Conservation (phyloP, 2,113 vertebrate species). For the Channa maculata region DNA sequence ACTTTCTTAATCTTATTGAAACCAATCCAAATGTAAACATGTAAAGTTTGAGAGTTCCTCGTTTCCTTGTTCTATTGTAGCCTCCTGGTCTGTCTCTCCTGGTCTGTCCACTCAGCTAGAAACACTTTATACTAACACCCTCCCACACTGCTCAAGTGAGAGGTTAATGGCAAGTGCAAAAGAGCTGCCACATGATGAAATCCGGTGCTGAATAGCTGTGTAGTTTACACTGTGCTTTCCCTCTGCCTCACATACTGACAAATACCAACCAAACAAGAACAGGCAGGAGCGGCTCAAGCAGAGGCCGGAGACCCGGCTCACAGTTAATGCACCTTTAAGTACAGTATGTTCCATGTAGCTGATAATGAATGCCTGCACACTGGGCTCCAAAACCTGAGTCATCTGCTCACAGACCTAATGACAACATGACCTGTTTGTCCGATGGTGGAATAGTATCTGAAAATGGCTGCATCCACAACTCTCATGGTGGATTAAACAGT, state of each 20-base stretch:
- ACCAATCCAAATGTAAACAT: not conserved
- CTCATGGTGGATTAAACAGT: not conserved
- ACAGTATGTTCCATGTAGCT: slow-evolving; percentile 39
- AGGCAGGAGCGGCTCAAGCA: not conserved
- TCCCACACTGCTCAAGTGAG: slow-evolving; percentile 1
- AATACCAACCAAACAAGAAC: not conserved
- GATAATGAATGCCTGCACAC: slow-evolving; percentile 17
- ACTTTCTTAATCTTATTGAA: no score
- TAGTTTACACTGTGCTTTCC: slow-evolving; percentile 6
- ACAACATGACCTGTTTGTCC: not conserved
- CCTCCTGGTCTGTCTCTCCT: not conserved
- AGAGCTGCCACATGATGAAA: slow-evolving; percentile 9
- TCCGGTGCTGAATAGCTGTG: not conserved
- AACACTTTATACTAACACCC: not conserved
- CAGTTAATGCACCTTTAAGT: slow-evolving; percentile 23
- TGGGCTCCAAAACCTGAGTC: not conserved
- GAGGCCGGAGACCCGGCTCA: not conserved
- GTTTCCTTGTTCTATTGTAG: not conserved
- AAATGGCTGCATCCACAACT: not conserved
- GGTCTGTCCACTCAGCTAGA: no score
- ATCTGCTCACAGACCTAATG: slow-evolving; percentile 1
- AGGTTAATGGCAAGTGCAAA: not conserved
- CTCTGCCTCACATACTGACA: not conserved
- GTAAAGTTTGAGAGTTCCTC: slow-evolving; percentile 12
- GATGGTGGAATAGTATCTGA: not conserved